Evolutionary conservation across 2,797 vertebrate species (phyloP).

Genomic region (Rallus crepitans): DNA sequence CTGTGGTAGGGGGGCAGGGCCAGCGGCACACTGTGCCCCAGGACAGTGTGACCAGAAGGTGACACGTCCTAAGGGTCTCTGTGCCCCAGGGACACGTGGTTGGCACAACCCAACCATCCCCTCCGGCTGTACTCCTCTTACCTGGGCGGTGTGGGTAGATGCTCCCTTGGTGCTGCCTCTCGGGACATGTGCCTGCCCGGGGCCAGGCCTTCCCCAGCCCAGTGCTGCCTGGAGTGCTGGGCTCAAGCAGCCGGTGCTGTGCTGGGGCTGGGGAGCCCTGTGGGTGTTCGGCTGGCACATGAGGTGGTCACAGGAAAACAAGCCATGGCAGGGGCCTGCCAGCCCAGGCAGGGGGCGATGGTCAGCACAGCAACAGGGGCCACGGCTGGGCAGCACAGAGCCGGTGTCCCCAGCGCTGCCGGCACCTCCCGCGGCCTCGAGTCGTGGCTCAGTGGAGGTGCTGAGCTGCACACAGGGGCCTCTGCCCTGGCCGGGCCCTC

Average conservation of each 20-base stretch:
- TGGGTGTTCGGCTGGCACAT: not conserved
- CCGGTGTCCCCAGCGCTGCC: not conserved
- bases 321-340: too few relatives aligned
- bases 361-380: not conserved
- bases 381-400: not conserved
- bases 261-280: fast-evolving
- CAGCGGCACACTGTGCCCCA: not conserved
- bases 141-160: fast-evolving
- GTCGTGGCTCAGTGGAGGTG: fast-evolving
- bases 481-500: too few relatives aligned
- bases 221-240: too few relatives aligned
- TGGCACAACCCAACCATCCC: fast-evolving
- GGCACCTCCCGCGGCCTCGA: not conserved
- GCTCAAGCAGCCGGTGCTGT: not conserved
- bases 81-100: fast-evolving
- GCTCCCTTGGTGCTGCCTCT: too few relatives aligned
- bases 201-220: too few relatives aligned
- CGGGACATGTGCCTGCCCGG: fast-evolving
- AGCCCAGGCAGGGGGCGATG: fast-evolving
- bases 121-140: not conserved
- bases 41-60: fast-evolving
- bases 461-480: not conserved
- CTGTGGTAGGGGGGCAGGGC: too few relatives aligned
- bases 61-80: not conserved
- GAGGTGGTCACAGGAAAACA: fast-evolving